Percentiles rank a stretch among this genome's conserved stretches.
Conservation (phyloP, 2,113 vertebrate genomes). For the Varanus salvator region DNA sequence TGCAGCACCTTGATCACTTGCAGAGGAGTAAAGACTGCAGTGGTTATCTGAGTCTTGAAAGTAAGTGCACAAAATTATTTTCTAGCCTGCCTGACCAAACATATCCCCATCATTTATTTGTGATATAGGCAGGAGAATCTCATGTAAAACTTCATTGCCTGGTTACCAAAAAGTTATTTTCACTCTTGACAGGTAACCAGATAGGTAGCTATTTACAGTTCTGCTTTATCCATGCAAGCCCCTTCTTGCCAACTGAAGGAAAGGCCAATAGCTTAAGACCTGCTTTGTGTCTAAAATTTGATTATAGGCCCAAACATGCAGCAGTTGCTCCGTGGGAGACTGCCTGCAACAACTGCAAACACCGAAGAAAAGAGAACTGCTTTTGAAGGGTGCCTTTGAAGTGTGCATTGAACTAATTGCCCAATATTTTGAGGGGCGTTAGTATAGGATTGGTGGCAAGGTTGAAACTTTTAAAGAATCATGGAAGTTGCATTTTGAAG, state of each 20-base stretch:
- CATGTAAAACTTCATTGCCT: not conserved
- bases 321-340: not conserved
- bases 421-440: not conserved
- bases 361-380: not conserved
- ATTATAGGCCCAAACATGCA: not conserved
- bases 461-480: not conserved
- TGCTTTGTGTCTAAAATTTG: not conserved
- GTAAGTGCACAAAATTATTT: not conserved
- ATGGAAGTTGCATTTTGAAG: not conserved
- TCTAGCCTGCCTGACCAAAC: not conserved
- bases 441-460: not conserved
- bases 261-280: not conserved
- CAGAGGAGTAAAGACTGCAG: not conserved
- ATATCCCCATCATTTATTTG: not conserved
- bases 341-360: not conserved
- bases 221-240: not conserved
- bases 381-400: not conserved
- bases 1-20: not conserved
- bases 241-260: not conserved
- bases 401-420: not conserved
- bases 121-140: not conserved
- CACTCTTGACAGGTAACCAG: too few relatives aligned
- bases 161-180: too few relatives aligned
- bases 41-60: not conserved
- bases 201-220: not conserved